A percentile compares a stretch with the other conserved stretches of the same genome.
Conservation (phyloP, 1,140 invertebrate species). For the Drosophila pallidifrons region DNA sequence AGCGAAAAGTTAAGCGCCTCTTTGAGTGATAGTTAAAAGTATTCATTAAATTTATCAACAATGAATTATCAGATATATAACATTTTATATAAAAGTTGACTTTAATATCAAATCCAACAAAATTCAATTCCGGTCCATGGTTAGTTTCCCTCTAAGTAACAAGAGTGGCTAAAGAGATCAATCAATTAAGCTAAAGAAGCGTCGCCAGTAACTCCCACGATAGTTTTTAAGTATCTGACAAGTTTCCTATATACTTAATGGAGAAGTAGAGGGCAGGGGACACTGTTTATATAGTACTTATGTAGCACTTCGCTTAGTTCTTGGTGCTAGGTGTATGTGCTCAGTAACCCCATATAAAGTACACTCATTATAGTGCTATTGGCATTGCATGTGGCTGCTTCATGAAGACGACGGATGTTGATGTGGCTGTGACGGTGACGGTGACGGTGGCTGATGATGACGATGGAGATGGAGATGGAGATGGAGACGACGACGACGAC, state of each 20-base stretch:
- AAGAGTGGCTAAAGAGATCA: conserved; percentile 8
- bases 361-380: conserved; percentile 65
- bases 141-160: not conserved
- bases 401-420: conserved; percentile 28
- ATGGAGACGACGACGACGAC: conserved; percentile 60
- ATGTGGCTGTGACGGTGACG: conserved; percentile 41
- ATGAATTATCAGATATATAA: too few relatives aligned
- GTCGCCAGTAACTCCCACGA: conserved; percentile 31
- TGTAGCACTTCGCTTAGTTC: conserved; percentile 6
- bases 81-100: too few relatives aligned
- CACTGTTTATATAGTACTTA: conserved; percentile 14
- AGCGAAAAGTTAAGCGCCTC: too few relatives aligned
- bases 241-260: too few relatives aligned
- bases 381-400: conserved; percentile 42
- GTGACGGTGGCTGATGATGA: not conserved
- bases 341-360: conserved; percentile 68
- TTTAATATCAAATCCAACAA: conserved; percentile 1
- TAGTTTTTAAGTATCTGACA: not conserved
- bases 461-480: conserved; percentile 32
- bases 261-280: not conserved
- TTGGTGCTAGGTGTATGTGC: conserved; percentile 38
- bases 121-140: not conserved
- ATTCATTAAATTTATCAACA: too few relatives aligned
- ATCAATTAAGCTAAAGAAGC: conserved; percentile 33
- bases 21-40: too few relatives aligned